Percentiles rank a stretch among this genome's conserved stretches.
phyloP scores from a whole-genome alignment of 2,888 invertebrate genomes.

The Laothoe populi region DNA sequence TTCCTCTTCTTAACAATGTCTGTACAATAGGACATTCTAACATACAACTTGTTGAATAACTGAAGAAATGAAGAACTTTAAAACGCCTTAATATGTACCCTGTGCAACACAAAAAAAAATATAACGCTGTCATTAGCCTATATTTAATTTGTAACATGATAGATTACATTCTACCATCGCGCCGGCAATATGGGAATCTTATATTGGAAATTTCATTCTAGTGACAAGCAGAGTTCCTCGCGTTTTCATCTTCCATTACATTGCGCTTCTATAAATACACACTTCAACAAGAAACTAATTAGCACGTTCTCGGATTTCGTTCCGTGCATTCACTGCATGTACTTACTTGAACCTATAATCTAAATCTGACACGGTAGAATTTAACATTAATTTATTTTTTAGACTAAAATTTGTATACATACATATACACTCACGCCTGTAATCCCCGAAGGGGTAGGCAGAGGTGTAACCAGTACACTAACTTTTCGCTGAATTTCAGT shows the following conservation, averaged over 20 bases:
- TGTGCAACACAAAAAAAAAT: too few relatives aligned
- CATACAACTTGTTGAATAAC: constrained; percentile 7
- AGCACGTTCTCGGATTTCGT: constrained; percentile 8
- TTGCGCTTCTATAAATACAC: constrained; percentile 31
- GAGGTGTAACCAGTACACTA: too few relatives aligned
- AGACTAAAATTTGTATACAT: too few relatives aligned
- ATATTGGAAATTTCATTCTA: constrained; percentile 4
- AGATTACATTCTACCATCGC: neutral
- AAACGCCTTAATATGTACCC: neutral
- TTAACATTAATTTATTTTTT: too few relatives aligned
- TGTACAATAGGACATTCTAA: constrained; percentile 1
- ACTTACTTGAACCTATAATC: too few relatives aligned
- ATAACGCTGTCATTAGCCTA: neutral
- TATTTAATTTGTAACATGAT: constrained; percentile 1
- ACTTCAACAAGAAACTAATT: constrained; percentile 25
- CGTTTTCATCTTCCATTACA: constrained; percentile 29
- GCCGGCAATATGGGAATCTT: too few relatives aligned
- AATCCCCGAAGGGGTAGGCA: too few relatives aligned
- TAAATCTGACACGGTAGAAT: too few relatives aligned
- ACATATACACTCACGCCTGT: too few relatives aligned
- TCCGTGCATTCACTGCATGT: constrained; percentile 14
- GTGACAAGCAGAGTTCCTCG: neutral
- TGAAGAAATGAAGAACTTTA: neutral
- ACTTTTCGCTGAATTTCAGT: too few relatives aligned
- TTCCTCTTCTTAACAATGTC: neutral